Evolutionary conservation across 2,113 vertebrate genomes (phyloP), one percentile per base, ranked within the genome.

Genomic region (Brevimyrus niger): DNA sequence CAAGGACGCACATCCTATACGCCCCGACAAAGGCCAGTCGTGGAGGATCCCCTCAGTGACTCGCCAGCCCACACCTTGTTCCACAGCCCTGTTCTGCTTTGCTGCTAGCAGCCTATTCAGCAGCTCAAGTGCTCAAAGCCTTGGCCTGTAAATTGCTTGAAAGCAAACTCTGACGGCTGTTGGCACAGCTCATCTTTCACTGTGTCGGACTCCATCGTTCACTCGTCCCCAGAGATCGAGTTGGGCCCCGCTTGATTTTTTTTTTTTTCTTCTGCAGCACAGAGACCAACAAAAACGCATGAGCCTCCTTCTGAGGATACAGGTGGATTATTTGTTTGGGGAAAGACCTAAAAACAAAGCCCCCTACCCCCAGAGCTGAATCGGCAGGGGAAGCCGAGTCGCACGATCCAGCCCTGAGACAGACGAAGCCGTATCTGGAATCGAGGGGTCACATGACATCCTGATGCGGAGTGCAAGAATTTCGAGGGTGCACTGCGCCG

Each of bases 381-480:
- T 17, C 13, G 69, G 31, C 13, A 38, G 31, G 31, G 69, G 31
- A 17, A 76, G 69, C 11, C 7, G 17, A 65, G 27, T 9, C 89
- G 31, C 17, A 89, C 87, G 90, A 92, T 21, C 53, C 53, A 7
- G 61, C 17, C n/a, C 0, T 11, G 23, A n/a, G 88, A 88, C 65
- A 91, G 87, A 87, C 89, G 90, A 91, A 1, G 85, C 27, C 3
- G 21, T 53, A 65, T 80, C 23, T 35, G 44, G 91, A 80, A 51
- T 83, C 89, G 44, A 53, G 58, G 69, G 90, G 90, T 90, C 87
- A 88, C 87, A 90, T 86, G 76, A 8, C 48, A 42, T 82, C 93
- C 92, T 93, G 90, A 95, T 93, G 92, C 89, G 83, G 51, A 48
- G 4, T 50, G 88, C 83, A 73, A 69, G 82, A 87, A 89, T 90